Evolutionary conservation across 2,888 invertebrate genomes (phyloP).

Genomic region (Urechis unicinctus): DNA sequence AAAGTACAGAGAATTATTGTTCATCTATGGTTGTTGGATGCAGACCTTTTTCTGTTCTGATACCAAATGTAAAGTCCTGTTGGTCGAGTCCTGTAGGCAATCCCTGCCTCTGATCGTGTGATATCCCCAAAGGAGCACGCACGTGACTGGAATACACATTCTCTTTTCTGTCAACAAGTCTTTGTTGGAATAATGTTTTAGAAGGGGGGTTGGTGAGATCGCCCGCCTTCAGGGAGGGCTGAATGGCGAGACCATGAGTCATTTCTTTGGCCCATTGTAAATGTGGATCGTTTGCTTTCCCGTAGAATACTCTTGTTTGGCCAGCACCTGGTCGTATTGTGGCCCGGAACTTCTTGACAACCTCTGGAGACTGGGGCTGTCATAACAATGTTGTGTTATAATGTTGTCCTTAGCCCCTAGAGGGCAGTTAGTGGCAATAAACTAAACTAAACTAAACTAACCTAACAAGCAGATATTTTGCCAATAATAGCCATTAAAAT

Average conservation of each 20-base stretch:
- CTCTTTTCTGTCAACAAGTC: slow-evolving; percentile 34
- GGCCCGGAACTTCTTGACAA: slow-evolving; percentile 39
- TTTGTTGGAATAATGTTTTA: slow-evolving; percentile 40
- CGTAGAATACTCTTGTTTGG: slow-evolving; percentile 41
- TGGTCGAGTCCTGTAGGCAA: slow-evolving; percentile 33
- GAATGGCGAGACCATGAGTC: slow-evolving; percentile 41
- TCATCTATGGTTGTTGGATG: too few species aligned
- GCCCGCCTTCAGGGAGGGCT: slow-evolving; percentile 32
- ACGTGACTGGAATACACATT: slow-evolving; percentile 33
- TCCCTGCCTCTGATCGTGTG: slow-evolving; percentile 33
- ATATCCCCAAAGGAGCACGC: slow-evolving; percentile 38
- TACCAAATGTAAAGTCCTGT: slow-evolving; percentile 38
- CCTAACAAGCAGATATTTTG: neutral
- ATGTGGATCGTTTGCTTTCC: slow-evolving; percentile 46
- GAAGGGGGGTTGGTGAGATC: slow-evolving; percentile 40
- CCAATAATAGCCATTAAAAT: too few species aligned
- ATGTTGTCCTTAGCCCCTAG: too few species aligned
- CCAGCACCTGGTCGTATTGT: slow-evolving; percentile 43
- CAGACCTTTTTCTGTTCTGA: slow-evolving; percentile 39
- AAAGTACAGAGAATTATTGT: too few species aligned
- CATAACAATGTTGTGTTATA: neutral
- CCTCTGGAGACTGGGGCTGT: slow-evolving; percentile 41
- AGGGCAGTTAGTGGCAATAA: too few species aligned
- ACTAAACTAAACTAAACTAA: too few species aligned
- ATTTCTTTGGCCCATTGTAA: slow-evolving; percentile 40